Conservation (phyloP, 2,797 vertebrate genomes). For the Thunnus albacares region DNA sequence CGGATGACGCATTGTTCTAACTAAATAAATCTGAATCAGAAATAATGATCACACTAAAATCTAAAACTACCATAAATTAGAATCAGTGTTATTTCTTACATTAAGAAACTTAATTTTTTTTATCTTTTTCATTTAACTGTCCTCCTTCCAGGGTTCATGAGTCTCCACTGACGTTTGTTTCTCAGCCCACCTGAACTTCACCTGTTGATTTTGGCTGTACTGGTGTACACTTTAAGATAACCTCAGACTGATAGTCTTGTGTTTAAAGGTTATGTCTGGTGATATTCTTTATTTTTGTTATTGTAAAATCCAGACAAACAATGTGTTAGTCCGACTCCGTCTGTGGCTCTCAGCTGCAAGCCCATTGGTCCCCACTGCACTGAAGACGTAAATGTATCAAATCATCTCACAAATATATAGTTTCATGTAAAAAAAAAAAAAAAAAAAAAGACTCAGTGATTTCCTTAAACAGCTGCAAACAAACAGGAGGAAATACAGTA, state of each 20-base stretch:
- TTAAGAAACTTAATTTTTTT: slow-evolving; percentile 19
- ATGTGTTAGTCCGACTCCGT: too few species aligned
- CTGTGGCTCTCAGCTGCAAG: too few species aligned
- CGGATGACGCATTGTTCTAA: not conserved
- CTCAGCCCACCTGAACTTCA: not conserved
- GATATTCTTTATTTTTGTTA: not conserved
- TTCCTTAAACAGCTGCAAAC: too few species aligned
- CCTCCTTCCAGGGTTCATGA: not conserved
- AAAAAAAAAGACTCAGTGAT: too few species aligned
- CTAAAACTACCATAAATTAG: not conserved
- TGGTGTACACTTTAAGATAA: too few species aligned
- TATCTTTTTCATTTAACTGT: not conserved
- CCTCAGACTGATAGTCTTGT: not conserved
- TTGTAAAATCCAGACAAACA: too few species aligned
- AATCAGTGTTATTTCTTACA: slow-evolving; percentile 23
- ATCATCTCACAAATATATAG: too few species aligned
- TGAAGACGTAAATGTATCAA: too few species aligned
- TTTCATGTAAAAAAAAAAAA: too few species aligned
- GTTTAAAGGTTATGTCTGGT: not conserved
- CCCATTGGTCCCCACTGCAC: too few species aligned
- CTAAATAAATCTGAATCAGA: slow-evolving; percentile 3
- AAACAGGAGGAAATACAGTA: too few species aligned
- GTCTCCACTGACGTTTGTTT: not conserved
- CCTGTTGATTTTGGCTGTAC: not conserved
- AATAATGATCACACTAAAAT: not conserved